These are phyloP conservation scores for Neoarius graeffei DNA, from an alignment of 2,113 vertebrate species.

Conservation along the genomic window DNA sequence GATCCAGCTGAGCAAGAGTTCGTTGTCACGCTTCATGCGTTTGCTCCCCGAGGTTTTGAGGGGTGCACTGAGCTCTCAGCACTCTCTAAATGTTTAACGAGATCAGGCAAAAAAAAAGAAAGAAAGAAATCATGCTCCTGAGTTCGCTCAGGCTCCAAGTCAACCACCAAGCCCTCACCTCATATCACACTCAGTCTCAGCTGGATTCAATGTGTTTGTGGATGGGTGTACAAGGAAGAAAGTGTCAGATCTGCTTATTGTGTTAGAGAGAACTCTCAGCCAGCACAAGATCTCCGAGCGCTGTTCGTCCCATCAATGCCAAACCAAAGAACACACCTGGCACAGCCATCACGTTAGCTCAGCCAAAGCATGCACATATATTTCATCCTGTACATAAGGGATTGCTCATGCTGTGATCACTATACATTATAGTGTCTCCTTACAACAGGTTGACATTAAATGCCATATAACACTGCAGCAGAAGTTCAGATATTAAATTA, in stretches of 20 bases:
- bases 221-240: conserved; percentile 19
- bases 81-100: conserved; percentile 38
- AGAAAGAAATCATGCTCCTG: conserved; percentile 1
- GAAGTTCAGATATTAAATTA: not conserved
- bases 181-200: conserved; percentile 5
- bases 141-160: conserved; percentile 28
- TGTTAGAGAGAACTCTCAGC: conserved; percentile 2
- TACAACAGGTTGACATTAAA: not conserved
- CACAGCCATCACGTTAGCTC: not conserved
- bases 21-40: conserved; percentile 10
- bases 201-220: conserved; percentile 31
- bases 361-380: not conserved
- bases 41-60: conserved; percentile 24
- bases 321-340: conserved; percentile 48
- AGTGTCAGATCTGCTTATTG: conserved; percentile 15
- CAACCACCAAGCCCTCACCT: conserved; percentile 36
- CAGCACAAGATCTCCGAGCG: conserved; percentile 29
- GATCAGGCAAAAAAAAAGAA: conserved; percentile 39
- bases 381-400: not conserved
- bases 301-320: conserved; percentile 13
- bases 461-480: not conserved
- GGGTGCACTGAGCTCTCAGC: conserved; percentile 5
- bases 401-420: not conserved
- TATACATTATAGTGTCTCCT: not conserved
- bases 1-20: conserved; percentile 21